These are phyloP conservation scores for Halichondria panicea DNA, from an alignment of 37 sponge, comb jelly and placozoan genomes.

Conservation along the genomic window DNA sequence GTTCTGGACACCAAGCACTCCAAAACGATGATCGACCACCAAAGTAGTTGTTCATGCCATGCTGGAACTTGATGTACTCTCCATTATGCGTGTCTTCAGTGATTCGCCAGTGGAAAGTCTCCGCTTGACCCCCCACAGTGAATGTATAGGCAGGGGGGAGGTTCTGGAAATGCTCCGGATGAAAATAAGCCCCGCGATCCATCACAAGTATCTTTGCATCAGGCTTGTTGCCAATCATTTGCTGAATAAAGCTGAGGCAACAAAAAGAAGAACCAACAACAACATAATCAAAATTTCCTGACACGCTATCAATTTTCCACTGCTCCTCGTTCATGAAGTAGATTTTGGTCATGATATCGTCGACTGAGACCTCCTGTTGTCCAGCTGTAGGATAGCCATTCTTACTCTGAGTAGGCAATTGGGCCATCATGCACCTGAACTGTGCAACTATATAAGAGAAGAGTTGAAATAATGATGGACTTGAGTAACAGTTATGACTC, in stretches of 20 bases:
- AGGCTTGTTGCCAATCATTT: conserved; percentile 16
- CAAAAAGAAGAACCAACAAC: conserved; percentile 54
- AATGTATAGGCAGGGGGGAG: conserved; percentile 14
- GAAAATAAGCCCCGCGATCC: conserved; percentile 28
- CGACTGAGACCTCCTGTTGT: not conserved
- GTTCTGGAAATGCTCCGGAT: conserved; percentile 49
- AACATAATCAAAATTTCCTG: conserved; percentile 35
- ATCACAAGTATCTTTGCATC: conserved; percentile 50
- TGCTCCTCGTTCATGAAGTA: conserved; percentile 24
- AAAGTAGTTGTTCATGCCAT: conserved; percentile 38
- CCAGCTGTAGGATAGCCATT: conserved; percentile 26
- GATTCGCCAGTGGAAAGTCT: conserved; percentile 34
- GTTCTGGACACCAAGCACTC: conserved; percentile 57
- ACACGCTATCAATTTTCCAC: conserved; percentile 1
- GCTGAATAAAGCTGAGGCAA: conserved; percentile 19
- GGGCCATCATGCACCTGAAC: too few relatives aligned
- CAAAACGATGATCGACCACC: conserved; percentile 50
- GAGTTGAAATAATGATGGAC: too few relatives aligned
- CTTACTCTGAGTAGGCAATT: too few relatives aligned
- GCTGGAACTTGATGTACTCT: conserved; percentile 23
- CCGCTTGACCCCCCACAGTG: conserved; percentile 5
- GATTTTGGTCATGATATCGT: conserved; percentile 6
- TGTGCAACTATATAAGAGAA: not conserved
- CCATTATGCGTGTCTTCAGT: conserved; percentile 20
- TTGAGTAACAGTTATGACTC: too few relatives aligned